Evolutionary conservation across 1,140 invertebrate genomes (phyloP).

Genomic region (Caenorhabditis elegans): WBcel235 BX284606.5:8789501-8790000

Average conservation of each 20-base stretch:
- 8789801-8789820: slow-evolving; percentile 88
- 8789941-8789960: too few relatives aligned
- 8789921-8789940: slow-evolving; percentile 94
- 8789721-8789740: slow-evolving; percentile 92
- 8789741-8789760: slow-evolving; percentile 69
- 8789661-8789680: slow-evolving; percentile 98
- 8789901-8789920: slow-evolving; percentile 97
- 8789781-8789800: slow-evolving; percentile 83
- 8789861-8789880: slow-evolving; percentile 87
- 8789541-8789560: slow-evolving; percentile 52
- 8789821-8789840: slow-evolving; percentile 85
- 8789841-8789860: slow-evolving; percentile 97
- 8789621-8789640: not conserved
- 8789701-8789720: slow-evolving; percentile 92
- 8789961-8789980: not conserved
- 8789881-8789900: slow-evolving; percentile 96
- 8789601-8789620: slow-evolving; percentile 70
- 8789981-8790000: not conserved
- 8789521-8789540: slow-evolving; percentile 54
- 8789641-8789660: slow-evolving; percentile 70
- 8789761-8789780: slow-evolving; percentile 48
- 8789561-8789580: slow-evolving; percentile 55
- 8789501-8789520: slow-evolving; percentile 56
- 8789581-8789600: slow-evolving; percentile 56
- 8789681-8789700: slow-evolving; percentile 99